These are phyloP conservation scores for Zygaena filipendulae DNA, from an alignment of 2,888 invertebrate genomes.

Conservation along the genomic window DNA sequence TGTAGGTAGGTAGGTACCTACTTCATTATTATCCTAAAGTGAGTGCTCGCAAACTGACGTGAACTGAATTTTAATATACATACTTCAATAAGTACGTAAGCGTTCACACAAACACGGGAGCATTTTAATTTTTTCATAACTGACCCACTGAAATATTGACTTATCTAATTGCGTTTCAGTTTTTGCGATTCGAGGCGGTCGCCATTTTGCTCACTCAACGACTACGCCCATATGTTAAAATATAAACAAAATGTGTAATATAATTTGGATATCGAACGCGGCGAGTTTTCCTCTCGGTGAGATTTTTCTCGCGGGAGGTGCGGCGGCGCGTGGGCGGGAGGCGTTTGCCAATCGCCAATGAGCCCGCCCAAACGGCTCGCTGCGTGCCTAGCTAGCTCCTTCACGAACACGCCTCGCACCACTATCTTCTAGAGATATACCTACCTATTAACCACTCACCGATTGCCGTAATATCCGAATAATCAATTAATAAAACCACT, in stretches of 20 bases:
- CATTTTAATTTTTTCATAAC: no score
- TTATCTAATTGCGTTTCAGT: no score
- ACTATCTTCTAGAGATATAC: constrained; percentile 17
- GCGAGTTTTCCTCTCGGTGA: constrained; percentile 39
- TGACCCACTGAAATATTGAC: no score
- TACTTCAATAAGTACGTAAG: no score
- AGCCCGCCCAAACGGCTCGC: constrained; percentile 51
- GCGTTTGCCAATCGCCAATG: constrained; percentile 61
- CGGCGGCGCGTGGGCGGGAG: constrained; percentile 61
- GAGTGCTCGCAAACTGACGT: no score
- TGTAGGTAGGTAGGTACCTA: no score
- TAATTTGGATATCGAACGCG: constrained; percentile 19
- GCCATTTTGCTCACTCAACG: constrained; percentile 41
- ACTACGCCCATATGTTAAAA: constrained; percentile 41
- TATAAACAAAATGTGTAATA: constrained; percentile 38
- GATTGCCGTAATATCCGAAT: not conserved
- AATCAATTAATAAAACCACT: not conserved
- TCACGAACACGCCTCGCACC: constrained; percentile 35
- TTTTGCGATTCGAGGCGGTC: no score
- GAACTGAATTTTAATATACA: no score
- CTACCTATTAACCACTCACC: not conserved
- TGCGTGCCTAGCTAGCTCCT: no score
- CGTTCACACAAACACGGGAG: no score
- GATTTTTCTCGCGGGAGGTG: constrained; percentile 48
- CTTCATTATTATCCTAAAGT: constrained; percentile 33